Percentiles rank a stretch among this genome's conserved stretches.
phyloP scores from a whole-genome alignment of 2,113 vertebrate species.

The Zosterops borbonicus region DNA sequence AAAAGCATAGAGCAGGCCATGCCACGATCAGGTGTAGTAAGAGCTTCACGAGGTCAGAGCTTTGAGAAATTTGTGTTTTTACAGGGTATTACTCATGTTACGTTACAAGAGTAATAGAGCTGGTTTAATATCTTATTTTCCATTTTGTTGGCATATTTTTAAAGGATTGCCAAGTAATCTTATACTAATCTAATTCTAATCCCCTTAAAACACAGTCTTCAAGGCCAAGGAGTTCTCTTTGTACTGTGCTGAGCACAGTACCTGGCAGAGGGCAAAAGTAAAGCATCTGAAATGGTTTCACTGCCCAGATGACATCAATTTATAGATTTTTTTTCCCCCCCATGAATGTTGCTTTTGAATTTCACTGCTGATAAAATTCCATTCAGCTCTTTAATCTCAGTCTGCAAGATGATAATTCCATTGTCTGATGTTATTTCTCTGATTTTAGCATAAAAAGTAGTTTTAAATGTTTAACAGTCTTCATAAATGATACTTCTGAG shows the following conservation, averaged over 20 bases:
- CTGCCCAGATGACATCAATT: background rate
- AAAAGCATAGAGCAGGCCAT: background rate
- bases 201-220: background rate
- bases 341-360: background rate
- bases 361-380: slow-evolving; percentile 15
- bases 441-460: background rate
- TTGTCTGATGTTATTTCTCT: background rate
- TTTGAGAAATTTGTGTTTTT: background rate
- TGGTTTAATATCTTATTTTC: slow-evolving; percentile 23
- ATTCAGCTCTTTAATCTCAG: background rate
- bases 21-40: rapidly evolving
- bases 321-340: background rate
- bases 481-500: background rate
- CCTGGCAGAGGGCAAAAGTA: slow-evolving; percentile 9
- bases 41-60: background rate
- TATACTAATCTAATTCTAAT: slow-evolving; percentile 49
- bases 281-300: slow-evolving; percentile 11
- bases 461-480: background rate
- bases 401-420: background rate
- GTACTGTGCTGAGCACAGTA: background rate
- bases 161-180: slow-evolving; percentile 25
- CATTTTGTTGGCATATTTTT: slow-evolving; percentile 26
- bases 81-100: background rate
- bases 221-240: background rate
- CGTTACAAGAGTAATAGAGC: background rate